Conservation (phyloP, 2,797 vertebrate genomes). For the Mareca strepera region DNA sequence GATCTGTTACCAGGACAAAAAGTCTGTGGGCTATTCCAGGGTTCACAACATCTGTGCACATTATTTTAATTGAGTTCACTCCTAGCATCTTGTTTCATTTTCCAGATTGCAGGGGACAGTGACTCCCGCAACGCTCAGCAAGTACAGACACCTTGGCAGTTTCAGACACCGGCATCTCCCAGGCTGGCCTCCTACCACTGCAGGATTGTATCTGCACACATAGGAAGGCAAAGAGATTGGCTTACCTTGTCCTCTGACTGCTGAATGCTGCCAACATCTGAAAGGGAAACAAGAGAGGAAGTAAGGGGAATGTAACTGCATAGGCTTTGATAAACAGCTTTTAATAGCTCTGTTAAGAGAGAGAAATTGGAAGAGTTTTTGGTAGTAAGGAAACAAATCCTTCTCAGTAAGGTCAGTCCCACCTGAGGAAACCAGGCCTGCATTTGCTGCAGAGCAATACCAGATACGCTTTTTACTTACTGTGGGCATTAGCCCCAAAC, state of each 20-base stretch:
- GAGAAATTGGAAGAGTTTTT: background rate
- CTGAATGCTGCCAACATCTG: slow-evolving; percentile 40
- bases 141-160: background rate
- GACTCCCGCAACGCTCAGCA: background rate
- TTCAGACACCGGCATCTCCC: background rate
- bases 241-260: slow-evolving; percentile 66
- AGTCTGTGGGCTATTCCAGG: background rate
- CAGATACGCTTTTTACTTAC: background rate
- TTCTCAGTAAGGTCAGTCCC: background rate
- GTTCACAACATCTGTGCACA: background rate
- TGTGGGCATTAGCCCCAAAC: background rate
- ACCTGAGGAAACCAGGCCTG: background rate
- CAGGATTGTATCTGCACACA: background rate
- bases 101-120: background rate
- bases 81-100: background rate
- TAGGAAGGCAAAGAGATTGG: background rate
- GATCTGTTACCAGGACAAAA: background rate
- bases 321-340: background rate
- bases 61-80: background rate
- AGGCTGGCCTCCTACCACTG: background rate
- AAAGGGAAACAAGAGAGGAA: background rate
- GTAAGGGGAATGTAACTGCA: background rate
- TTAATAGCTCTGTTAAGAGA: background rate
- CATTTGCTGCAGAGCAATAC: background rate
- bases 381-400: background rate